phyloP scores from a whole-genome alignment of 2,113 vertebrate species.

The Rhineura floridana region DNA sequence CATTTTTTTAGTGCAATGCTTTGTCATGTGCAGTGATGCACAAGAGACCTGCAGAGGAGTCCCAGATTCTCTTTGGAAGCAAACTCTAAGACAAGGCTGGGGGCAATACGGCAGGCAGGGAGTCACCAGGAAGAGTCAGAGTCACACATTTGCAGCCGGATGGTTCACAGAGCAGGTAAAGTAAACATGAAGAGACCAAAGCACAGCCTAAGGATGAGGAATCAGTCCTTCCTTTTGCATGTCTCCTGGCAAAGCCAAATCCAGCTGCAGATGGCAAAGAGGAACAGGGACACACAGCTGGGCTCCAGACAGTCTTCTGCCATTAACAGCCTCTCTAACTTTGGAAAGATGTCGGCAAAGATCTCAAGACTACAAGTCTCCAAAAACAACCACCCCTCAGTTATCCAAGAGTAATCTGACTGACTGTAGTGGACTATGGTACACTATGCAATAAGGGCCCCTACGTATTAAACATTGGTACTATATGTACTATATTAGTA shows the following conservation, averaged over 20 bases:
- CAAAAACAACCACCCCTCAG: not conserved
- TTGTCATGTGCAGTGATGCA: too few relatives aligned
- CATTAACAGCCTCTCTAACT: not conserved
- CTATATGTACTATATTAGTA: too few relatives aligned
- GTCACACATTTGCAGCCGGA: not conserved
- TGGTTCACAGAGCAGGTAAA: not conserved
- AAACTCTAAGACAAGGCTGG: too few relatives aligned
- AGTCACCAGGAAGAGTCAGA: not conserved
- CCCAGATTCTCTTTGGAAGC: not conserved
- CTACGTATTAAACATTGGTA: too few relatives aligned
- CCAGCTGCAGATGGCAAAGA: not conserved
- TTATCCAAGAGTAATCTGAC: not conserved
- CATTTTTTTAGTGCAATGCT: not conserved
- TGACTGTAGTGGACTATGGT: too few relatives aligned
- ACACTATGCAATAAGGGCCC: too few relatives aligned
- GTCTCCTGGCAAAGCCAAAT: constrained; percentile 8
- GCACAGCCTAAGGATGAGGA: not conserved
- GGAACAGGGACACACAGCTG: not conserved
- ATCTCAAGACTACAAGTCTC: not conserved
- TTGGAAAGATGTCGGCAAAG: not conserved
- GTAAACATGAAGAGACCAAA: not conserved
- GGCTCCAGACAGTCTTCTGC: not conserved
- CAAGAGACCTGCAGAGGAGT: not conserved
- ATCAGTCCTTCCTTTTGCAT: not conserved
- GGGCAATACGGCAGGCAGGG: not conserved